Conservation (phyloP, 2,113 vertebrate species). For the Embiotoca jacksoni region DNA sequence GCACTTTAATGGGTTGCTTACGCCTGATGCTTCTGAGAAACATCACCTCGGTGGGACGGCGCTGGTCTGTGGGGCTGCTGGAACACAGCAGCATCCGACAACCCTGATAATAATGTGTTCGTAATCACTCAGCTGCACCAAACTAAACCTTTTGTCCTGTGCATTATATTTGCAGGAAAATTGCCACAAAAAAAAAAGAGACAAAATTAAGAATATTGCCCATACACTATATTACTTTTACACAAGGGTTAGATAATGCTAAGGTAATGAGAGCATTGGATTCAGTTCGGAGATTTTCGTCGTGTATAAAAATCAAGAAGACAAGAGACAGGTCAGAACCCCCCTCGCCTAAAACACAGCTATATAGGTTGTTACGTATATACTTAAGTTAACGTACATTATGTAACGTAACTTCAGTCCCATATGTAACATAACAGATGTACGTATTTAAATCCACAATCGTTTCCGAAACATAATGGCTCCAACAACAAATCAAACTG, state of each 20-base stretch:
- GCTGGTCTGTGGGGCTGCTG: constrained; percentile 9
- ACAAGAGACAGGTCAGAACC: neutral
- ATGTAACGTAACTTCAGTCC: no score
- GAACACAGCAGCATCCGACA: constrained; percentile 16
- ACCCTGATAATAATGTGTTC: constrained; percentile 29
- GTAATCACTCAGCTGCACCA: constrained; percentile 36
- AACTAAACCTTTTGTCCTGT: neutral
- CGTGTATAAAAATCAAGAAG: neutral
- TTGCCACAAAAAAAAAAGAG: neutral
- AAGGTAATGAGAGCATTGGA: neutral
- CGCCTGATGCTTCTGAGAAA: constrained; percentile 37
- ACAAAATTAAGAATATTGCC: constrained; percentile 5
- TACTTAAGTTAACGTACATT: no score
- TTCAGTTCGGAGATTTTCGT: neutral
- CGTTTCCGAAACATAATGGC: no score
- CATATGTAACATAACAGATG: no score
- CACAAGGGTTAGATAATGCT: constrained; percentile 1
- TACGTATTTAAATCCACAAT: no score
- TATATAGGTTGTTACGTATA: no score
- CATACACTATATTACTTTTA: constrained; percentile 11
- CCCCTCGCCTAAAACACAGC: no score
- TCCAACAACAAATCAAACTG: no score
- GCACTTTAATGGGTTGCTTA: constrained; percentile 48
- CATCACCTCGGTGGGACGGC: constrained; percentile 10
- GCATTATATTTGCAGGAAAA: neutral